Evolutionary conservation across 2,888 invertebrate species (phyloP), one percentile per base, ranked within the genome.

Genomic region (Drosophila seclusa): DNA sequence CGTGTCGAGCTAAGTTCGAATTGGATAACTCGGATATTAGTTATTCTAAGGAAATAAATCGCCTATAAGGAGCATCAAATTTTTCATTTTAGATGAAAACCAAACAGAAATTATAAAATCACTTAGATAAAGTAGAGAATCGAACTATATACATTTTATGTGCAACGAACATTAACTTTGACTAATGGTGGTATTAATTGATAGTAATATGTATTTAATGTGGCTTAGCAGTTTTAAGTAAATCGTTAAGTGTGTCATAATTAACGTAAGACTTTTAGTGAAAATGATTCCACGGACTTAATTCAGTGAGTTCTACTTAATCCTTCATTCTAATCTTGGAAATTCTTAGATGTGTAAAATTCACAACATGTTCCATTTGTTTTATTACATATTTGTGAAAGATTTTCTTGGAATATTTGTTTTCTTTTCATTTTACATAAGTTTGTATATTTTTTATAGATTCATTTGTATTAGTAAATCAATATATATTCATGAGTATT

Each of bases 1-100:
- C 24, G 68, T 76, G 57, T 11, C 58, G 68, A 58, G 60, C 36
- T 32, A 68, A 65, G 76, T 73, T 81, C 68, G 49, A 42, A 52
- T 50, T 58, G 24, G 4, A 24, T n/a, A 27, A 54, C 21, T 24
- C 27, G 32, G 3, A 4, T 48, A 18, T 16, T 7, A 36, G 13
- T 1, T 49, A 31, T 27, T 21, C 16, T 29, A 36, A 10, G 21
- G 24, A 38, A 53, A 18, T 8, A 10, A 32, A 31, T 16, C 5
- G 5, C 3, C 24, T 10, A 13, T n/a, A 49, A n/a, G 36, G 3
- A 27, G 2, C n/a, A 16, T 0, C 6, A 29, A 31, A 31, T 27
- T 40, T 1, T 45, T 21, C 6, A 18, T 11, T 18, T 29, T 3
- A n/a, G 2, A 36, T 2, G 11, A 18, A 6, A 38, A 13, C 13